Evolutionary conservation across 2,888 invertebrate genomes (phyloP), one percentile per base, ranked within the genome.

Genomic region (Fragum sueziense): DNA sequence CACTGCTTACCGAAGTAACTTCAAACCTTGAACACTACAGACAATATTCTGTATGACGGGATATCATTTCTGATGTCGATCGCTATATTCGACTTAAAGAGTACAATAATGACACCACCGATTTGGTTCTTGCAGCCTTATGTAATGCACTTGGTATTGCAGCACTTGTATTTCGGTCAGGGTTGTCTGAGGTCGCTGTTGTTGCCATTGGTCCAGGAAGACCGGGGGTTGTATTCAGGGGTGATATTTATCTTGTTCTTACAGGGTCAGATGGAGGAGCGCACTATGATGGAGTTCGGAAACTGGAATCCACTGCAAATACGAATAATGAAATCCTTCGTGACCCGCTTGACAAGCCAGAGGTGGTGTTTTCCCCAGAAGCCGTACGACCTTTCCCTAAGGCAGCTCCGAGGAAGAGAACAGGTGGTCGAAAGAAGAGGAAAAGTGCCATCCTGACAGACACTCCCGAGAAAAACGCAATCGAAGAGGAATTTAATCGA

Each of bases 371-470:
- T 22, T 79, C 71, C 25, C 79, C 76, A 57, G 76, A 76, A 76
- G 70, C 22, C 54, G 47, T 76, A 31, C 76, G 76, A 27, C 80
- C 80, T 34, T 73, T 76, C 31, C 76, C 76, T 9, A 80, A 80
- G 29, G 80, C 74, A 37, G 54, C 76, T 14, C 65, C 51, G 73
- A 74, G 67, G 59, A 70, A 76, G 33, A 65, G 33, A n/a, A 76
- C 57, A 68, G 76, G 70, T 33, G 51, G 67, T 31, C 70, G 71
- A 51, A 79, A 75, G 61, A 79, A 79, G 57, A 34, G 72, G 7
- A 71, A 51, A 74, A 76, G 73, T 61, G 67, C 80, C 54, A 65
- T 80, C 65, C 80, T 76, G 20, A 80, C 76, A 1, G 80, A 76
- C 47, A 80, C 76, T 20, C 80, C 80, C 11, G 80, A 79, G 79